These are phyloP conservation scores for Delphinus delphis DNA, from an alignment of 2,113 vertebrate genomes.

Conservation along the genomic window DNA sequence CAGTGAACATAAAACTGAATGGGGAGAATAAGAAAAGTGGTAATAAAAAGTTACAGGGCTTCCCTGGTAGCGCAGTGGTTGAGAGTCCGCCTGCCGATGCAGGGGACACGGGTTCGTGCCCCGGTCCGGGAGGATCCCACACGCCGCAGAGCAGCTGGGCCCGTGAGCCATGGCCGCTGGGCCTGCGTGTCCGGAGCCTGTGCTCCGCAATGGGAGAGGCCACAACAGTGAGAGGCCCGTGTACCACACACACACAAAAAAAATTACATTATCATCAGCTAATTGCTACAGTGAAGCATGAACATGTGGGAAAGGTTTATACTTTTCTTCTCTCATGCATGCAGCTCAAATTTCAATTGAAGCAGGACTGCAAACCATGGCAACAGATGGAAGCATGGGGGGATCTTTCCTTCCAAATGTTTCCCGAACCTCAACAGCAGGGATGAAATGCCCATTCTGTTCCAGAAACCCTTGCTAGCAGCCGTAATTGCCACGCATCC, in stretches of 20 bases:
- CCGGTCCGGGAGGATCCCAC: too few relatives aligned
- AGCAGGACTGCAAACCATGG: neutral
- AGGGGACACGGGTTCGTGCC: too few relatives aligned
- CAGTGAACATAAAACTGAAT: neutral
- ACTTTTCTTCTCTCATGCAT: neutral
- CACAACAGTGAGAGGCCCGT: too few relatives aligned
- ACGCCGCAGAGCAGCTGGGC: too few relatives aligned
- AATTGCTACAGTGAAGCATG: too few relatives aligned
- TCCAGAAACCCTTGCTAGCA: slow-evolving; percentile 27
- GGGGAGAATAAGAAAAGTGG: neutral
- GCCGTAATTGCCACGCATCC: slow-evolving; percentile 34
- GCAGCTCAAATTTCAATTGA: neutral
- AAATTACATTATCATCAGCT: accelerated
- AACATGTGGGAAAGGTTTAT: accelerated
- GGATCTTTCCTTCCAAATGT: slow-evolving; percentile 23
- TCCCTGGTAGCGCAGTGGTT: too few relatives aligned
- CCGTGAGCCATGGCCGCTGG: too few relatives aligned
- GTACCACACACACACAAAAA: too few relatives aligned
- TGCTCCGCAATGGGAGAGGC: too few relatives aligned
- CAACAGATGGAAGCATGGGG: neutral
- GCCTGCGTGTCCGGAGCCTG: too few relatives aligned
- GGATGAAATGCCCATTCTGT: neutral
- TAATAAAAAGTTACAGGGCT: neutral
- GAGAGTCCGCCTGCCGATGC: too few relatives aligned
- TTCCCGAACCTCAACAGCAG: slow-evolving; percentile 25